These are phyloP conservation scores for Limonius californicus DNA, from an alignment of 1,140 invertebrate genomes.

Conservation along the genomic window DNA sequence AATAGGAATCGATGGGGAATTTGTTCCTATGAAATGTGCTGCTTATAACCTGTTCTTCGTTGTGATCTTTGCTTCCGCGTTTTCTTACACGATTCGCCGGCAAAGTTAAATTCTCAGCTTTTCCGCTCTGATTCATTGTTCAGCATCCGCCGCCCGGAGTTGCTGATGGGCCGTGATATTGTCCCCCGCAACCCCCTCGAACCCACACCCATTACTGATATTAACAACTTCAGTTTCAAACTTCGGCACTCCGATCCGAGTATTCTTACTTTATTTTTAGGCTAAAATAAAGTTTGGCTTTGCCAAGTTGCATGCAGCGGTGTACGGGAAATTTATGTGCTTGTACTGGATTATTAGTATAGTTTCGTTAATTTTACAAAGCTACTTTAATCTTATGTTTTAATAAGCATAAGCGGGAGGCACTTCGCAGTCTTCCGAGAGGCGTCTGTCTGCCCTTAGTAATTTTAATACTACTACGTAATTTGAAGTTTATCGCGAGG, in stretches of 20 bases:
- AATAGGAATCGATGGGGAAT: neutral
- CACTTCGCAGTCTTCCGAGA: neutral
- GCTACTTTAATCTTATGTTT: neutral
- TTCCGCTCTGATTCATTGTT: constrained; percentile 19
- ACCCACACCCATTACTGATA: constrained; percentile 17
- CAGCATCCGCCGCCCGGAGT: constrained; percentile 7
- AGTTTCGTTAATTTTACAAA: neutral
- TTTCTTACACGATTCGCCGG: neutral
- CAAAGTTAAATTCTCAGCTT: constrained; percentile 6
- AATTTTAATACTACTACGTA: neutral
- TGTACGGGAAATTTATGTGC: neutral
- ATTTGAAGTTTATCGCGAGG: neutral
- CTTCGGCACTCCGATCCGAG: neutral
- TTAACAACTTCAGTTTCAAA: constrained; percentile 18
- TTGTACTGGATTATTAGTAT: neutral
- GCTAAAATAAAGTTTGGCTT: constrained; percentile 10
- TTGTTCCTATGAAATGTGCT: neutral
- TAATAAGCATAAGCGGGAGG: neutral
- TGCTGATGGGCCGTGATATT: constrained; percentile 20
- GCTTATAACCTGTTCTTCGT: neutral
- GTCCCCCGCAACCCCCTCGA: constrained; percentile 6
- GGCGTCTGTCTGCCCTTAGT: neutral
- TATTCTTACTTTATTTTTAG: constrained; percentile 17
- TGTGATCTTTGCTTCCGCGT: constrained; percentile 1
- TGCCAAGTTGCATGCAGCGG: neutral